phyloP scores from a whole-genome alignment of 2,113 vertebrate species.

The Xenopus tropicalis region DNA sequence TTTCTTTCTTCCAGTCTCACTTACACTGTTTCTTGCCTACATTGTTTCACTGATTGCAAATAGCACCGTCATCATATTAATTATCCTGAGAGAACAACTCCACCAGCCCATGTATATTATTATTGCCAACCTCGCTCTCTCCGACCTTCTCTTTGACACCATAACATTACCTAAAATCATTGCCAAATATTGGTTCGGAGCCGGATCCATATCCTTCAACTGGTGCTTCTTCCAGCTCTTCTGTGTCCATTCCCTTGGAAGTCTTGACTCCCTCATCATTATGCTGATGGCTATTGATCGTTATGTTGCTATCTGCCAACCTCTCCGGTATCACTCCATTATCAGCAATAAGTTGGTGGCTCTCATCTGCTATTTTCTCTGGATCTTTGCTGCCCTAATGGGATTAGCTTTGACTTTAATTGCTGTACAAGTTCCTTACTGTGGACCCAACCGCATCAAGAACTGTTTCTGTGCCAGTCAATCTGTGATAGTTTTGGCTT shows the following conservation, averaged over 20 bases:
- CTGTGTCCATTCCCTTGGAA: conserved; percentile 51
- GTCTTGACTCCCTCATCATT: conserved; percentile 47
- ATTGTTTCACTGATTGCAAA: conserved; percentile 64
- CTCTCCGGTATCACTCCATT: conserved; percentile 41
- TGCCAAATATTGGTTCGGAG: conserved; percentile 41
- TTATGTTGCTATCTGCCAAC: conserved; percentile 50
- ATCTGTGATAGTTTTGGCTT: conserved; percentile 43
- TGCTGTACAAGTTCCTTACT: conserved; percentile 45
- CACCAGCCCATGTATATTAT: conserved; percentile 53
- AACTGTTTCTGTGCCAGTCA: conserved; percentile 51
- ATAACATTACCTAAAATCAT: conserved; percentile 54
- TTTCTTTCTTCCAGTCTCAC: conserved; percentile 48
- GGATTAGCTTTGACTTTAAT: conserved; percentile 38
- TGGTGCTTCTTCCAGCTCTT: conserved; percentile 54
- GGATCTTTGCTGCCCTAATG: conserved; percentile 42
- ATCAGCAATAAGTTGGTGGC: conserved; percentile 11
- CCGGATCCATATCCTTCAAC: conserved; percentile 46
- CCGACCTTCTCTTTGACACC: conserved; percentile 47
- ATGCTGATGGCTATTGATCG: conserved; percentile 53
- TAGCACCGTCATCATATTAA: conserved; percentile 51
- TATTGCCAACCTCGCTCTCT: conserved; percentile 48
- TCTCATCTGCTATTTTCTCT: conserved; percentile 6
- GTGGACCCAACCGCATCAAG: conserved; percentile 48
- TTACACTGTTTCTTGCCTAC: conserved; percentile 62
- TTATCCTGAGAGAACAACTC: conserved; percentile 48